Evolutionary conservation across 2,888 invertebrate species (phyloP).

Genomic region (Ennomos fuscantarius): DNA sequence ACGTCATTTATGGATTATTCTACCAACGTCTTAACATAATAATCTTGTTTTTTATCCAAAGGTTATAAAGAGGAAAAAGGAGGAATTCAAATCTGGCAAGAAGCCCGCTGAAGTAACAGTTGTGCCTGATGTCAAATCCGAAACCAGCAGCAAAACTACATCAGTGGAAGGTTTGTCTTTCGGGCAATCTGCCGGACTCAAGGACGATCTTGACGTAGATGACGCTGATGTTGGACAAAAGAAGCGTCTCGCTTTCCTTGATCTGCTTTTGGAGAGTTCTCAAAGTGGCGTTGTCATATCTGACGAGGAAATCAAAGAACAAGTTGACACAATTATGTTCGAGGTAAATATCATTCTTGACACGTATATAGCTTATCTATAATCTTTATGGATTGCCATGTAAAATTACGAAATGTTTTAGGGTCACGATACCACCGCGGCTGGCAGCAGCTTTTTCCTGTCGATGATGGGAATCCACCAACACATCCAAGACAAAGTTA

Average conservation of each 20-base stretch:
- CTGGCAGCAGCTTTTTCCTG: slow-evolving; percentile 92
- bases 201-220: slow-evolving; percentile 93
- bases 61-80: slow-evolving; percentile 90
- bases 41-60: slow-evolving; percentile 42
- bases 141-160: slow-evolving; percentile 53
- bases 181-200: slow-evolving; percentile 89
- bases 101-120: slow-evolving; percentile 68
- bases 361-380: slow-evolving; percentile 13
- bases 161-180: slow-evolving; percentile 89
- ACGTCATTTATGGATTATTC: slow-evolving; percentile 10
- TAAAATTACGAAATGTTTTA: slow-evolving; percentile 46
- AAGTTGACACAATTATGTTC: slow-evolving; percentile 95
- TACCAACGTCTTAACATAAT: slow-evolving; percentile 4
- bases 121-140: slow-evolving; percentile 43
- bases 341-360: slow-evolving; percentile 82
- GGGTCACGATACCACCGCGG: slow-evolving; percentile 94
- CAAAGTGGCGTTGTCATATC: slow-evolving; percentile 89
- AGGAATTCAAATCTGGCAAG: slow-evolving; percentile 88
- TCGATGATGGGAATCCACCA: slow-evolving; percentile 91
- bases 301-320: slow-evolving; percentile 92
- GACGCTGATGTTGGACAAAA: slow-evolving; percentile 92
- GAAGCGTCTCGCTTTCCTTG: slow-evolving; percentile 94
- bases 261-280: slow-evolving; percentile 92
- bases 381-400: slow-evolving; percentile 24
- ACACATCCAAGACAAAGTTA: slow-evolving; percentile 89